Percentiles rank a stretch among this genome's conserved stretches.
Evolutionary conservation across 1,140 invertebrate species (phyloP).

Genomic region (Phocides pigmalion): DNA sequence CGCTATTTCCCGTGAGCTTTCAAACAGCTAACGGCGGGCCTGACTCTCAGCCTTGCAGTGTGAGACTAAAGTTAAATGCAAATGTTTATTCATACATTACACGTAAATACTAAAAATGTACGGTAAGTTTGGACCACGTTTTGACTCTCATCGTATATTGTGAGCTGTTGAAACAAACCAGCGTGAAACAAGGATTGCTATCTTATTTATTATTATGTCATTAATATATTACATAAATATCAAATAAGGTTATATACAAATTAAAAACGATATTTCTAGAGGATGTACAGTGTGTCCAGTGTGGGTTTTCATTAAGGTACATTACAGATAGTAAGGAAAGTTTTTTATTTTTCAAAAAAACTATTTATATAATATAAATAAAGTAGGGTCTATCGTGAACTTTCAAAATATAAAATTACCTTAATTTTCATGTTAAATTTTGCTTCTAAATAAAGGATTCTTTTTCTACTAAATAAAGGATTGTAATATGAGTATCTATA

Average conservation of each 20-base stretch:
- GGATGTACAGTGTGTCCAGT: constrained; percentile 37
- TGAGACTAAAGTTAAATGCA: constrained; percentile 20
- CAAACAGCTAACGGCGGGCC: too few species aligned
- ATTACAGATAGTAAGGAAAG: too few species aligned
- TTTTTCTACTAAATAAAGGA: too few species aligned
- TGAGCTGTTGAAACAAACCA: constrained; percentile 18
- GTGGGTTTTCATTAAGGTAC: too few species aligned
- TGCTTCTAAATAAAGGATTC: too few species aligned
- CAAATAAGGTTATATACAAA: constrained; percentile 63
- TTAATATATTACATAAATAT: constrained; percentile 39
- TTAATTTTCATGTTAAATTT: too few species aligned
- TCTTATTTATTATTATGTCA: constrained; percentile 7
- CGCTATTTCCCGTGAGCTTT: too few species aligned
- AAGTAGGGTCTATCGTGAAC: too few species aligned
- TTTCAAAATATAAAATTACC: too few species aligned
- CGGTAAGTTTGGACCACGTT: constrained; percentile 42
- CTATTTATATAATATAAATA: too few species aligned
- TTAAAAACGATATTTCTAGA: constrained; percentile 54
- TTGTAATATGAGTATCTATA: too few species aligned
- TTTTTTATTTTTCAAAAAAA: too few species aligned
- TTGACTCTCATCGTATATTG: constrained; percentile 29
- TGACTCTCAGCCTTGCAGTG: not conserved
- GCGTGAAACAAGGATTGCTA: not conserved
- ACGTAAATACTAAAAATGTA: constrained; percentile 11
- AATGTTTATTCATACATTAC: constrained; percentile 15